Percentiles rank a stretch among this genome's conserved stretches.
These are phyloP conservation scores for Oryzias dopingdopingensis DNA, from an alignment of 2,797 vertebrate species.

Conservation along the genomic window DNA sequence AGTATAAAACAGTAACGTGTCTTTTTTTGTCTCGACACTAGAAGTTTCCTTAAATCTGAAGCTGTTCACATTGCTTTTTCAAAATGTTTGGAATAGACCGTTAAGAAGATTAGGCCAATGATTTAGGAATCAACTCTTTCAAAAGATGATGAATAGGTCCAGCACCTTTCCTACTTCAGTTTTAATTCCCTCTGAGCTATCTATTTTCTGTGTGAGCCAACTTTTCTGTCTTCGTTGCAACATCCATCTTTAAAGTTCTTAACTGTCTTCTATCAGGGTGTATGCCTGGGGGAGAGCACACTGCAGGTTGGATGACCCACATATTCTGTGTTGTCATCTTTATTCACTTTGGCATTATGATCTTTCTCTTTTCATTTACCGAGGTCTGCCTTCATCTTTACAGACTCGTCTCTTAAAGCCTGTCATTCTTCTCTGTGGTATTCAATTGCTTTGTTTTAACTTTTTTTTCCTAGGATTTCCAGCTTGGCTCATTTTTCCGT, in stretches of 20 bases:
- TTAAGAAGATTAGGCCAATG: constrained; percentile 34
- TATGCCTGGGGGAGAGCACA: constrained; percentile 61
- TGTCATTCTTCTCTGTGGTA: constrained; percentile 48
- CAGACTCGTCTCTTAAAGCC: constrained; percentile 44
- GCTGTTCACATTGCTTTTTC: constrained; percentile 13
- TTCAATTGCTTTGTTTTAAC: constrained; percentile 41
- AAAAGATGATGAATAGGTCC: constrained; percentile 38
- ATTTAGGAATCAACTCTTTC: constrained; percentile 43
- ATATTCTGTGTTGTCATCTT: constrained; percentile 65
- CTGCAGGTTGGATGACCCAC: constrained; percentile 71
- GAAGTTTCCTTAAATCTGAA: neutral
- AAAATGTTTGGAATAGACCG: constrained; percentile 8
- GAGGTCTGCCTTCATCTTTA: constrained; percentile 59
- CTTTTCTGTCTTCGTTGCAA: constrained; percentile 66
- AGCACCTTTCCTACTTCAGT: constrained; percentile 57
- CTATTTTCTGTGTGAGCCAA: constrained; percentile 63
- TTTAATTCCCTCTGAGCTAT: constrained; percentile 60
- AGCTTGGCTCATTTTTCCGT: constrained; percentile 16
- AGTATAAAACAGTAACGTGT: no score
- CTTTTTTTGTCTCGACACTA: no score
- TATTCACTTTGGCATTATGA: constrained; percentile 69
- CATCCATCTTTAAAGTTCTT: constrained; percentile 77
- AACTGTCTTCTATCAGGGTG: constrained; percentile 66
- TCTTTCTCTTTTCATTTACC: constrained; percentile 62
- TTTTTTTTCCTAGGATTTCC: constrained; percentile 31